Evolutionary conservation across 1,140 invertebrate species (phyloP).

Genomic region (Matsumurasca onukii): DNA sequence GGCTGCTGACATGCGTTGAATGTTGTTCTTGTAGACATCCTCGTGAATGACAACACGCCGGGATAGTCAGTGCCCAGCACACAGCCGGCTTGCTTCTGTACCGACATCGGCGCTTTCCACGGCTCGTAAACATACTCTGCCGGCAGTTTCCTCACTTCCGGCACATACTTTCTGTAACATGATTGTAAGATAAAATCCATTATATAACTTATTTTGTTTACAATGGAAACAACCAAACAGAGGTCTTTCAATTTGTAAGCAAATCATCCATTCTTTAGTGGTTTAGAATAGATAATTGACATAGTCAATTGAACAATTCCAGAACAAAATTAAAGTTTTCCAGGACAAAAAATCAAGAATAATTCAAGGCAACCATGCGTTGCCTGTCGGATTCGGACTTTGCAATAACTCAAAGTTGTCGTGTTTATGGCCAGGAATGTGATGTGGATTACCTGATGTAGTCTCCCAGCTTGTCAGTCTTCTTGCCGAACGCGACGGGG

Average conservation of each 20-base stretch:
- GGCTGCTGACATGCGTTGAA: slow-evolving; percentile 85
- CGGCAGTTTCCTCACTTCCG: slow-evolving; percentile 79
- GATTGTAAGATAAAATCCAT: no score
- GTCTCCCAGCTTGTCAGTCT: slow-evolving; percentile 88
- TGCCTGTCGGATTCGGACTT: no score
- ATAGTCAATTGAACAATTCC: no score
- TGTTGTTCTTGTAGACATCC: slow-evolving; percentile 72
- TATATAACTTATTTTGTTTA: background rate
- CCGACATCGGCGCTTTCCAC: slow-evolving; percentile 77
- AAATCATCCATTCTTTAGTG: background rate
- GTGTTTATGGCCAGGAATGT: no score
- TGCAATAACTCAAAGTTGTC: no score
- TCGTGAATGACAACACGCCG: slow-evolving; percentile 83
- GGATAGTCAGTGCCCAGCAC: slow-evolving; percentile 84
- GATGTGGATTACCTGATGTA: slow-evolving; percentile 78
- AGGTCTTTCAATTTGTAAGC: no score
- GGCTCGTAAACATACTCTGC: slow-evolving; percentile 87
- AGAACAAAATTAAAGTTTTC: no score
- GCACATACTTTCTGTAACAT: slow-evolving; percentile 72
- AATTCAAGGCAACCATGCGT: no score
- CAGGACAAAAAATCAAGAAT: no score
- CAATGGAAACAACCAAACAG: no score
- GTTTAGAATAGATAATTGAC: no score
- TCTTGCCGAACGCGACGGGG: slow-evolving; percentile 85
- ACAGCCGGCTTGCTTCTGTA: slow-evolving; percentile 77